Conservation (phyloP, 2,888 invertebrate species). For the Spialia ferax region DNA sequence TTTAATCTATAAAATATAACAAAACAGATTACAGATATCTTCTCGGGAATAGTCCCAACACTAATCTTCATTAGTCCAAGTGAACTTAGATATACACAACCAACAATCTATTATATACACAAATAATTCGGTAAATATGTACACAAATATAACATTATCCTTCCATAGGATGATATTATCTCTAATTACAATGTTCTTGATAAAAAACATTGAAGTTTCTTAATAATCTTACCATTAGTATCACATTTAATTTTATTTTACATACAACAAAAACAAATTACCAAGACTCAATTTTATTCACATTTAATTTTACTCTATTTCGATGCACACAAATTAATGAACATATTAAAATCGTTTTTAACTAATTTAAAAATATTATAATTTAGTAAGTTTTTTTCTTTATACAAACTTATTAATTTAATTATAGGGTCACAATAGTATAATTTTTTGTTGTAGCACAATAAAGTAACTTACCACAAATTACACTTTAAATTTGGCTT, state of each 20-base stretch:
- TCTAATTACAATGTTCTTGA: not conserved
- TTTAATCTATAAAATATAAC: conserved; percentile 24
- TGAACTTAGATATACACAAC: conserved; percentile 12
- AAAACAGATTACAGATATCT: conserved; percentile 23
- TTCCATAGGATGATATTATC: conserved; percentile 11
- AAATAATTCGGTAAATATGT: conserved; percentile 34
- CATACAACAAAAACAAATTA: not conserved
- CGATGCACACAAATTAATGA: too few species aligned
- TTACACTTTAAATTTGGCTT: too few species aligned
- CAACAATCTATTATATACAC: conserved; percentile 14
- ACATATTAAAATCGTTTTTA: too few species aligned
- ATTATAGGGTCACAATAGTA: too few species aligned
- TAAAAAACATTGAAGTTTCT: conserved; percentile 16
- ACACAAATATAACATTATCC: conserved; percentile 20
- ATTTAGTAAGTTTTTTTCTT: too few species aligned
- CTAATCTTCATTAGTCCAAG: not conserved
- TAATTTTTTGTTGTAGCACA: too few species aligned
- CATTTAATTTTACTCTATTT: not conserved
- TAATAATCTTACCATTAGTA: conserved; percentile 1
- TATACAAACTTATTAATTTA: too few species aligned
- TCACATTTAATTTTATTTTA: not conserved
- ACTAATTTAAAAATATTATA: too few species aligned
- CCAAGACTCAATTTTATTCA: not conserved
- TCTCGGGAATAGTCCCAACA: not conserved
- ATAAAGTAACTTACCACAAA: too few species aligned